Percentiles rank a stretch among this genome's conserved stretches.
phyloP scores from a whole-genome alignment of 2,113 vertebrate genomes.

The Solenodon paradoxus region DNA sequence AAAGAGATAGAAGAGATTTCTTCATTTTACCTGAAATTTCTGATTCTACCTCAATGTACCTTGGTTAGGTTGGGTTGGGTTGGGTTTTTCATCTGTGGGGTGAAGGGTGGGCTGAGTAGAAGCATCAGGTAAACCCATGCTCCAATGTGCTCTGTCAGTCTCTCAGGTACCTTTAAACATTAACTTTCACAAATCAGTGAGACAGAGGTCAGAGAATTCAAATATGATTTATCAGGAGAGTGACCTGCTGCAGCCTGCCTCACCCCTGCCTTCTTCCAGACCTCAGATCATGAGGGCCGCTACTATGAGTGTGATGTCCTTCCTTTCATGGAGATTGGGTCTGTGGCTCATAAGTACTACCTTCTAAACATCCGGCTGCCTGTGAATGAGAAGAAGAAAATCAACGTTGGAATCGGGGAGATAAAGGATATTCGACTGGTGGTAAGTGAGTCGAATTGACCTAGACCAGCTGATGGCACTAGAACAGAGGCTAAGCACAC shows the following conservation, averaged over 20 bases:
- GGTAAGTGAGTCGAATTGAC: constrained; percentile 79
- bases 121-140: background rate
- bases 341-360: constrained; percentile 96
- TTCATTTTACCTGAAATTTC: background rate
- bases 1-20: background rate
- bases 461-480: too few relatives aligned
- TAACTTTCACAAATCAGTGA: background rate
- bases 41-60: background rate
- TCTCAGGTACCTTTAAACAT: background rate
- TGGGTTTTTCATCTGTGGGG: background rate
- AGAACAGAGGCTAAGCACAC: background rate
- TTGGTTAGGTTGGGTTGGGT: background rate
- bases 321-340: constrained; percentile 97
- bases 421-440: constrained; percentile 95
- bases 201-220: background rate
- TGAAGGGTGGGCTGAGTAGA: fast-evolving
- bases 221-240: background rate
- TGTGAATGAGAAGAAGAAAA: constrained; percentile 91
- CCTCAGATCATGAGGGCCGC: constrained; percentile 90
- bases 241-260: fast-evolving
- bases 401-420: constrained; percentile 96
- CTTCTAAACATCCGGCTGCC: constrained; percentile 97
- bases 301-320: constrained; percentile 94
- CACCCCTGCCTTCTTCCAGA: constrained; percentile 79
- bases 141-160: background rate